Evolutionary conservation across 2,797 vertebrate species (phyloP), one percentile per base, ranked within the genome.

Genomic region (Peromyscus melanophrys): DNA sequence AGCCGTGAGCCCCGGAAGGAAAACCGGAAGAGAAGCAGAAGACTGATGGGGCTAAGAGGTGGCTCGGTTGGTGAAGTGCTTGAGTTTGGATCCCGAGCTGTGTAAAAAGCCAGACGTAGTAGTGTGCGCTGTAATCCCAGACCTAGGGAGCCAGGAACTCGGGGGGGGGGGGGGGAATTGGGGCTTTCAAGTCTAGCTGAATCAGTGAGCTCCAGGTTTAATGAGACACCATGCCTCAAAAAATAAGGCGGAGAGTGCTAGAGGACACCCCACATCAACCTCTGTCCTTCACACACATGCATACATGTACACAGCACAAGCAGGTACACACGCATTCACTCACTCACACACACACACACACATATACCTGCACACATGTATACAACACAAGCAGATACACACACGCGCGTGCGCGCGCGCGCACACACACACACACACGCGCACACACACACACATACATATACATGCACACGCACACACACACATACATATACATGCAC

Each of bases 1-100:
- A 67, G 57, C 40, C 4, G 0, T 16, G 55, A 19, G 10, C 0
- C 0, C 0, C 0, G 11, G 11, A 23, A 25, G 59, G 46, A 82
- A 61, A 6, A 31, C 37, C 40, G 27, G 71, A 40, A 49, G 57
- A 49, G 40, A 63, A 89, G 57, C n/a, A 49, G 40, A 49, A 89
- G 57, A 46, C 37, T 19, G 34, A 55, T 55, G 65, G 67, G 25
- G 49, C 85, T 71, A 11, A 37, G 65, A 71, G 49, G n/a, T 2
- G 21, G 84, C 34, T 71, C 84, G 25, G 34, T 3, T 6, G 34
- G 65, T 11, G 14, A 55, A 11, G 84, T 3, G 13, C 67, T 71
- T 55, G 23, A 31, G 23, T 73, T 6, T 34, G 85, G n/a, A 27
- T 73, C 23, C n/a, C 49, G 17, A 37, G 65, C 9, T 34, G 12